phyloP scores from a whole-genome alignment of 2,888 invertebrate genomes.

The Operophtera brumata region DNA sequence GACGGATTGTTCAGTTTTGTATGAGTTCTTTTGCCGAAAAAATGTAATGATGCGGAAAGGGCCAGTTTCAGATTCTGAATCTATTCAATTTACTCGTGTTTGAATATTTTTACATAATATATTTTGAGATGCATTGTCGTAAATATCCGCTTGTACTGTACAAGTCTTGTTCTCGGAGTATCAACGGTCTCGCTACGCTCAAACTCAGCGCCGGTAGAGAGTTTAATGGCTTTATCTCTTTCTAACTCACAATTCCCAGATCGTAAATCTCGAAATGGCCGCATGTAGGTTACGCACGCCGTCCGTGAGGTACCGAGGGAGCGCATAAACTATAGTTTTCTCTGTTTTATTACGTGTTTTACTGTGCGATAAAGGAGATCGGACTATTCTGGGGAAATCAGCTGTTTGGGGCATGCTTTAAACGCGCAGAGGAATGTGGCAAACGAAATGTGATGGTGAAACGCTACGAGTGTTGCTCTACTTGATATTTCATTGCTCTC shows the following conservation, averaged over 20 bases:
- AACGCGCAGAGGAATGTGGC: slow-evolving; percentile 80
- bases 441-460: slow-evolving; percentile 70
- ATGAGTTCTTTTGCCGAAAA: not conserved
- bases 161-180: slow-evolving; percentile 65
- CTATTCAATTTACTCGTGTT: slow-evolving; percentile 1
- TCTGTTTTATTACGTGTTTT: slow-evolving; percentile 79
- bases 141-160: slow-evolving; percentile 53
- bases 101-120: not conserved
- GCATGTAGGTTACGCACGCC: slow-evolving; percentile 82
- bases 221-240: slow-evolving; percentile 76
- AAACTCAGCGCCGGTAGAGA: slow-evolving; percentile 70
- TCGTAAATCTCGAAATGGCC: slow-evolving; percentile 82
- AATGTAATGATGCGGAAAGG: not conserved
- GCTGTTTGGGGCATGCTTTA: slow-evolving; percentile 80
- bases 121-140: slow-evolving; percentile 30
- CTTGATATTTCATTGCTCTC: slow-evolving; percentile 35
- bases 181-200: slow-evolving; percentile 64
- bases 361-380: slow-evolving; percentile 76
- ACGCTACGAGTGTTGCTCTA: slow-evolving; percentile 61
- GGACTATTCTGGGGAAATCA: slow-evolving; percentile 77
- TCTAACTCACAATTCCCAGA: slow-evolving; percentile 81
- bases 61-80: not conserved
- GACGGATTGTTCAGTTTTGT: slow-evolving; percentile 38
- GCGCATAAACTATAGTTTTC: slow-evolving; percentile 80
- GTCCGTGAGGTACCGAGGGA: slow-evolving; percentile 73